These are phyloP conservation scores for Cheilosia vernalis DNA, from an alignment of 2,888 invertebrate species.

Conservation along the genomic window DNA sequence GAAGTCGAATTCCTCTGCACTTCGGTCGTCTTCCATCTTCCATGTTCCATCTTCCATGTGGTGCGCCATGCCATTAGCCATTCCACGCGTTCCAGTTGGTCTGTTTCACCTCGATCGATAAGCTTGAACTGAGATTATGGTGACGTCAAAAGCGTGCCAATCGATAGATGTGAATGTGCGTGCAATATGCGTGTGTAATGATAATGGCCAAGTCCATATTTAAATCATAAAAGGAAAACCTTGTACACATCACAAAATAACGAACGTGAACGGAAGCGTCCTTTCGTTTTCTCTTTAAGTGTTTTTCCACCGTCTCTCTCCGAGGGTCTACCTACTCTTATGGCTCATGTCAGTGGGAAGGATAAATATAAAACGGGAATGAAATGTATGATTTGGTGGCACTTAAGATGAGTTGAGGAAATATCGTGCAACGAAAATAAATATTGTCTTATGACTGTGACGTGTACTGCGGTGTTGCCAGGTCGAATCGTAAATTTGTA, in stretches of 20 bases:
- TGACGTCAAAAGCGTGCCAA: slow-evolving; percentile 62
- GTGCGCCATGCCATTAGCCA: neutral
- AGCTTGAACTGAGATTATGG: slow-evolving; percentile 30
- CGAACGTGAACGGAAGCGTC: slow-evolving; percentile 35
- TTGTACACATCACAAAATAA: slow-evolving; percentile 53
- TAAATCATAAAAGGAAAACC: slow-evolving; percentile 64
- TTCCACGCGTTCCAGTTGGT: slow-evolving; percentile 1
- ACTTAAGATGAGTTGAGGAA: slow-evolving; percentile 40
- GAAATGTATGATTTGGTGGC: slow-evolving; percentile 27
- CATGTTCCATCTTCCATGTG: too few relatives aligned
- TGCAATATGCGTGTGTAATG: slow-evolving; percentile 26
- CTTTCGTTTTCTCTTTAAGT: slow-evolving; percentile 7
- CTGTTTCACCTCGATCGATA: slow-evolving; percentile 54
- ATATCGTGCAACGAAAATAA: slow-evolving; percentile 18
- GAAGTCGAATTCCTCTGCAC: slow-evolving; percentile 22
- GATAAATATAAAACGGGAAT: neutral
- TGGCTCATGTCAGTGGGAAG: neutral
- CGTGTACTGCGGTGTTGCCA: slow-evolving; percentile 17
- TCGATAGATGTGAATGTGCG: slow-evolving; percentile 48
- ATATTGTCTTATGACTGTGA: slow-evolving; percentile 4
- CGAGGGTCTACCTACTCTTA: neutral
- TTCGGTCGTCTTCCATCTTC: slow-evolving; percentile 15
- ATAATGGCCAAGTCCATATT: slow-evolving; percentile 38
- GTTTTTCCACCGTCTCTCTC: neutral
- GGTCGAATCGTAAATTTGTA: neutral